Evolutionary conservation across 2,113 vertebrate species (phyloP).

Genomic region (Phrynosoma platyrhinos): DNA sequence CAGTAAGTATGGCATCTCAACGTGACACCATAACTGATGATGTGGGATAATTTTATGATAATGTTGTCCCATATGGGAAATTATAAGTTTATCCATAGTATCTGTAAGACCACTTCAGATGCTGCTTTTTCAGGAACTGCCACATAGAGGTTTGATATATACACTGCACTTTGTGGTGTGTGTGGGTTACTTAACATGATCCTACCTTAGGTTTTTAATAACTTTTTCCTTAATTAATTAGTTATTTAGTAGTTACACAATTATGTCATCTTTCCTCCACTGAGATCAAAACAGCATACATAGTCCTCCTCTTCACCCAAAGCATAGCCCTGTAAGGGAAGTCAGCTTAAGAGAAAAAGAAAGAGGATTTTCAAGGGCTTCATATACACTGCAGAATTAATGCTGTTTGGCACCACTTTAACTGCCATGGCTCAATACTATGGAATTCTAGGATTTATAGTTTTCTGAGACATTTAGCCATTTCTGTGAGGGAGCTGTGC

Average conservation of each 20-base stretch:
- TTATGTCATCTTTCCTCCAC: neutral
- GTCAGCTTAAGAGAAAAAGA: too few relatives aligned
- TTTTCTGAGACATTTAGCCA: too few relatives aligned
- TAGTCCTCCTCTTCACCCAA: neutral
- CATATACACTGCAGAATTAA: too few relatives aligned
- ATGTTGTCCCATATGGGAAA: neutral
- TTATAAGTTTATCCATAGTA: too few relatives aligned
- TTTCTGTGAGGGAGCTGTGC: too few relatives aligned
- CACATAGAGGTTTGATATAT: neutral
- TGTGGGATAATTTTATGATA: constrained; percentile 10
- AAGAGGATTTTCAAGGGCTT: too few relatives aligned
- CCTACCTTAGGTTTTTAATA: neutral
- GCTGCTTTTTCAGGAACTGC: constrained; percentile 20
- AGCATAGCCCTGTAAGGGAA: too few relatives aligned
- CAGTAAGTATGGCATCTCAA: constrained; percentile 85
- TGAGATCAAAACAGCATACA: neutral
- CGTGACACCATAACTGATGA: neutral
- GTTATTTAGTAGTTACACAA: neutral
- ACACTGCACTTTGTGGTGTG: neutral
- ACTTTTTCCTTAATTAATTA: neutral
- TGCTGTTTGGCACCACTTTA: too few relatives aligned
- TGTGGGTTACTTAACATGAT: neutral
- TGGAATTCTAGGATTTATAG: too few relatives aligned
- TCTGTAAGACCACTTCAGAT: neutral
- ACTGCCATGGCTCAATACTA: too few relatives aligned